Evolutionary conservation across 2,797 vertebrate genomes (phyloP).

Genomic region (Muscicapa comitata): DNA sequence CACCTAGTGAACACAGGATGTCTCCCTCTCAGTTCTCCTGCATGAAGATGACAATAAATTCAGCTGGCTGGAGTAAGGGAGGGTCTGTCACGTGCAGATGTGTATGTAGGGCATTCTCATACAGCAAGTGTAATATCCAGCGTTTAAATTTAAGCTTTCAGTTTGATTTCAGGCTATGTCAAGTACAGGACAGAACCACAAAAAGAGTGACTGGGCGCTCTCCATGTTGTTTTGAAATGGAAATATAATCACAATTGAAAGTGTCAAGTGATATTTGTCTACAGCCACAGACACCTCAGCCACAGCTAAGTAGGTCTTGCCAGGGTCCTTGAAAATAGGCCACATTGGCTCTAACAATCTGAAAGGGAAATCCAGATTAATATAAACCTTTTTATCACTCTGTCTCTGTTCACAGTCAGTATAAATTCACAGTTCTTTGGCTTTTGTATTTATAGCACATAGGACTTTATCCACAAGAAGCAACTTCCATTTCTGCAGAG

Average conservation of each 20-base stretch:
- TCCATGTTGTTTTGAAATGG: not conserved
- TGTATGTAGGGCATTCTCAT: not conserved
- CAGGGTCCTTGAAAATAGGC: slow-evolving; percentile 30
- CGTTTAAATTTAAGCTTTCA: not conserved
- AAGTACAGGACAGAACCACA: not conserved
- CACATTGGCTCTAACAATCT: not conserved
- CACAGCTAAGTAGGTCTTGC: not conserved
- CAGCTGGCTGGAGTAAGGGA: not conserved
- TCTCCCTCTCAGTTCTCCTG: not conserved
- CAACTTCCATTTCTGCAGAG: not conserved
- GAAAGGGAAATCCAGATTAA: slow-evolving; percentile 42
- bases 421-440: slow-evolving; percentile 20
- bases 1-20: not conserved
- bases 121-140: not conserved
- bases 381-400: slow-evolving; percentile 1
- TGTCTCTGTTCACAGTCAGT: not conserved
- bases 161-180: not conserved
- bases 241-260: not conserved
- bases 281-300: not conserved
- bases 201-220: not conserved
- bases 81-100: not conserved
- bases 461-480: not conserved
- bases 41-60: not conserved
- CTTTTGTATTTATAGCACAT: slow-evolving; percentile 20
- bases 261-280: not conserved